Base-by-base conservation (phyloP, 2,797 vertebrate genomes). In the Setipinna tenuifilis region DNA sequence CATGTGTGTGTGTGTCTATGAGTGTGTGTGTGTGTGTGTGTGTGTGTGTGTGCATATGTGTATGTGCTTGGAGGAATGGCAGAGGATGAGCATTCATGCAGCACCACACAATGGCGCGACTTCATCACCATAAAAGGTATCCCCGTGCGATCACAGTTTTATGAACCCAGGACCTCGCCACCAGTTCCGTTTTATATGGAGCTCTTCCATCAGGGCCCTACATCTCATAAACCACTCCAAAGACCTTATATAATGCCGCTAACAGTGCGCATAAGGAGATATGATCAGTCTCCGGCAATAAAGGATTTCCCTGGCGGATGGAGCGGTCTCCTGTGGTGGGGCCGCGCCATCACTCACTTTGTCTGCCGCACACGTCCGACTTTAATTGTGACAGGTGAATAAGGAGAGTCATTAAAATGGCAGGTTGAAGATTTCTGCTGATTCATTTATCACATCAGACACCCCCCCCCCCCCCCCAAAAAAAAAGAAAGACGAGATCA, bases 161-260 rank as follows among this genome's bases (percentile, higher is more conserved):
- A 89, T 87, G 88, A 86, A 61, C 86, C 86, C 83, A 82, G 86
- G 75, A 86, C 87, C 44, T 59, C 78, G 71, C n/a, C 35, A 84
- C 87, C 78, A 82, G 68, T 88, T 84, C 23, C 3, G 88, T 75
- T 91, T 91, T 87, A 75, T 86, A 88, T 82, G 54, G 19, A 85
- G 61, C 17, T 35, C 28, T 88, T 86, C 82, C 78, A 90, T 91
- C 84, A 89, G 86, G 71, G 86, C 80, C 85, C 19, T 83, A 86
- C 85, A 87, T 87, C 89, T 90, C 81, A 85, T 89, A 85, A 87
- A 83, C 88, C 84, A 81, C 46, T 78, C 84, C 82, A 0, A 82
- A 88, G 44, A 83, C 28, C 41, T 83, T 89, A 41, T 84, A 81
- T 83, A 85, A 41, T 31, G 17, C 83, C 25, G 0, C 2, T 82